These are phyloP conservation scores for Lycophotia porphyrea DNA, from an alignment of 2,888 invertebrate species.

Conservation along the genomic window DNA sequence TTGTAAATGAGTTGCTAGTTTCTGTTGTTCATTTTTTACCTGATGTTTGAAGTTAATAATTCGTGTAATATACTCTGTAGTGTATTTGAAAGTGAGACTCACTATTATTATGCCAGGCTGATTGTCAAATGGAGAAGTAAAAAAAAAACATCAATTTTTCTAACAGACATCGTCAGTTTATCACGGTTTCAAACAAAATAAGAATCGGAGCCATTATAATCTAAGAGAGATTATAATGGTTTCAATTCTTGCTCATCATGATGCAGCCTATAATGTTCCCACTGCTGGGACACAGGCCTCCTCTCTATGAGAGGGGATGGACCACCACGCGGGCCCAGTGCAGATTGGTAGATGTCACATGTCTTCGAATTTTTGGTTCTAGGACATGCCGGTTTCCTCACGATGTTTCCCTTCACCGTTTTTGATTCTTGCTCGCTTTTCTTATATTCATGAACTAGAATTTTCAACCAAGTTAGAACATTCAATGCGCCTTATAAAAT, in stretches of 20 bases:
- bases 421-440: not conserved
- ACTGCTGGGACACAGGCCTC: too few relatives aligned
- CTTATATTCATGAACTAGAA: not conserved
- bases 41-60: not conserved
- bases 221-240: too few relatives aligned
- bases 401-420: too few relatives aligned
- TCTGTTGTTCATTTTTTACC: slow-evolving; percentile 11
- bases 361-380: too few relatives aligned
- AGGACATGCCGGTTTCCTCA: too few relatives aligned
- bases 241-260: too few relatives aligned
- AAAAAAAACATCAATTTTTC: not conserved
- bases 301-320: too few relatives aligned
- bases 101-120: not conserved
- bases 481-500: not conserved
- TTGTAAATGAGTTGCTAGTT: slow-evolving; percentile 42
- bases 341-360: too few relatives aligned
- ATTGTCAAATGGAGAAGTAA: not conserved
- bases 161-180: not conserved
- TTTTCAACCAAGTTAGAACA: not conserved
- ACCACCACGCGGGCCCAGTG: too few relatives aligned
- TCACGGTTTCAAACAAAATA: not conserved
- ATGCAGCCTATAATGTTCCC: too few relatives aligned
- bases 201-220: not conserved
- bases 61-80: not conserved
- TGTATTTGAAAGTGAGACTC: not conserved